phyloP scores from a whole-genome alignment of 2,113 vertebrate species.

The Quiscalus mexicanus region DNA sequence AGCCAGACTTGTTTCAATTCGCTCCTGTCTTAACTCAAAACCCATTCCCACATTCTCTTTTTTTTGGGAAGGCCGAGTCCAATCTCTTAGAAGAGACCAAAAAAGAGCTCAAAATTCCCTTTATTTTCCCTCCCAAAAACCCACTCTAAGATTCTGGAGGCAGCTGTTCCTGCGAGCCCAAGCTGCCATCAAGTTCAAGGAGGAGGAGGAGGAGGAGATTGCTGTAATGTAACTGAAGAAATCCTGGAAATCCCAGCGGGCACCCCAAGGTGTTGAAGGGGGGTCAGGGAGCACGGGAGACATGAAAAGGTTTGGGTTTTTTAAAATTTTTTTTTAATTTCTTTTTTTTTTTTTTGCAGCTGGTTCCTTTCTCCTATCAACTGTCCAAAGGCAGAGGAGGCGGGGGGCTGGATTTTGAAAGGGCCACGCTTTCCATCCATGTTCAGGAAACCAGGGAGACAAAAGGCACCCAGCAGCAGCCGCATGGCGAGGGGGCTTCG shows the following conservation, averaged over 20 bases:
- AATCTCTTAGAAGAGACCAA: background rate
- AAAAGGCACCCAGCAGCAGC: slow-evolving; percentile 63
- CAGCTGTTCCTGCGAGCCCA: background rate
- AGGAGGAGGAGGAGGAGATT: background rate
- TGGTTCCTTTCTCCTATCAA: slow-evolving; percentile 71
- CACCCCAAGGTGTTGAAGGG: slow-evolving; percentile 77
- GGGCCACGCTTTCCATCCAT: slow-evolving; percentile 58
- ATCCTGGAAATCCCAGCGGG: slow-evolving; percentile 55
- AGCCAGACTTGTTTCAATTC: background rate
- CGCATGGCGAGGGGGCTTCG: slow-evolving; percentile 59
- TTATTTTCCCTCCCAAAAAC: slow-evolving; percentile 15
- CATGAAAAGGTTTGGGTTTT: slow-evolving; percentile 65
- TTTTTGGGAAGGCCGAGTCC: background rate
- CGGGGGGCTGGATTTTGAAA: slow-evolving; percentile 42
- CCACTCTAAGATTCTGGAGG: background rate
- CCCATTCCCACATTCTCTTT: background rate
- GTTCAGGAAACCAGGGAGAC: slow-evolving; percentile 75
- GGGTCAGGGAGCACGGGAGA: slow-evolving; percentile 64
- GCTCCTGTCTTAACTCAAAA: background rate
- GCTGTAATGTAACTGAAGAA: slow-evolving; percentile 70
- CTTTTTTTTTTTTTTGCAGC: slow-evolving; percentile 54
- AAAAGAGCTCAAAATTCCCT: background rate
- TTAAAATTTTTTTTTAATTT: background rate
- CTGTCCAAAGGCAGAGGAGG: slow-evolving; percentile 38
- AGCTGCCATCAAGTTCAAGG: background rate